Evolutionary conservation across 2,113 vertebrate genomes (phyloP), one percentile per base, ranked within the genome.

Genomic region (Felis chaus): DNA sequence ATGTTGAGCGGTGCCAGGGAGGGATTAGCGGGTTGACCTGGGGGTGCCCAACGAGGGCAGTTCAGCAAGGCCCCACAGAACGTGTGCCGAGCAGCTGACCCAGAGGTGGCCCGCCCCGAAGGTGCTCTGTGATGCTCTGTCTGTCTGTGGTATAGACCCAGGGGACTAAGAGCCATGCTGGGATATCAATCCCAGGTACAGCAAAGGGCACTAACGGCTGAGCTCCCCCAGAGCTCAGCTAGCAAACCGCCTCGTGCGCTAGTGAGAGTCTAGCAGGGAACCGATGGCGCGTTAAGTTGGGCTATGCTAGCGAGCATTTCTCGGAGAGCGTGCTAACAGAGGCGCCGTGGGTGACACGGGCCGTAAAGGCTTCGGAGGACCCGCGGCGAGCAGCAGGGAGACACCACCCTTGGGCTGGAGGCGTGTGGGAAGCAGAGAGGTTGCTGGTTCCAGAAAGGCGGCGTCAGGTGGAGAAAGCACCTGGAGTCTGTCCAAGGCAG

Each of bases 331-430:
- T 36, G 23, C 10, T 55, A 10, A 2, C 33, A n/a, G 23, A 68
- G 68, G 36, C n/a, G 15, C 1, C 63, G 25, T 25, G 31, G 71
- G 27, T 71, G 39, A 79, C 61, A n/a, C 9, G 9, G n/a, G 2
- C 14, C 7, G 11, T 0, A 19, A 33, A 79, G n/a, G 57, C 9
- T 45, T 21, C 2, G 18, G 41, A 1, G 23, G 4, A 4, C 36
- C 9, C 45, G 2, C 45, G 6, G 33, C 0, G 1, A 86, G 27
- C 39, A 18, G 3, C 6, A 36, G 48, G 39, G 36, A 74, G 21
- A 48, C 23, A 2, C 14, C 9, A 3, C 3, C 10, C 23, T 50
- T 45, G 48, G 78, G 27, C 55, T 74, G 12, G 11, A 4, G 33
- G 21, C 3, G 12, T 21, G 71, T 6, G 39, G 39, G 36, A 41